phyloP scores from a whole-genome alignment of 1,140 invertebrate species.

The Sitobion miscanthi region DNA sequence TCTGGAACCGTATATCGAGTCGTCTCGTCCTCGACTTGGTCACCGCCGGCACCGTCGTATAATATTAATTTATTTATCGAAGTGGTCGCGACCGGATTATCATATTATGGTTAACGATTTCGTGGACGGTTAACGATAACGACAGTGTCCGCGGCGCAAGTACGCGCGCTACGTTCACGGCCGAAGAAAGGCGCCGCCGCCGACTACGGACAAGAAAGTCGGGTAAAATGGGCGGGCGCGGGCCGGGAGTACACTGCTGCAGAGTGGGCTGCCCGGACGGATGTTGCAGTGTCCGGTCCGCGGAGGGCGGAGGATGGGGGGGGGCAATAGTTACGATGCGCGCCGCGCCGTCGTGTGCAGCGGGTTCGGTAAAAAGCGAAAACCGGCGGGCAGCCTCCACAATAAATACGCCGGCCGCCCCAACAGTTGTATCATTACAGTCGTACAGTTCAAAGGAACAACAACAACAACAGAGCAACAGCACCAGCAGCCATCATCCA shows the following conservation, averaged over 20 bases:
- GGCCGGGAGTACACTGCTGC: not conserved
- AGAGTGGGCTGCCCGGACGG: not conserved
- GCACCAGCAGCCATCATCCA: not conserved
- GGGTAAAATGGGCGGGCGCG: not conserved
- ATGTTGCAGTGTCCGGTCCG: slow-evolving; percentile 51
- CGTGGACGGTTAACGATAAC: not conserved
- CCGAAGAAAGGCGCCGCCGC: slow-evolving; percentile 33
- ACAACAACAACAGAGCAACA: not conserved
- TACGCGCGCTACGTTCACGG: slow-evolving; percentile 23
- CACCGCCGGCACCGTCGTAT: too few relatives aligned
- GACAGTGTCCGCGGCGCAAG: not conserved
- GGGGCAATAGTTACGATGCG: not conserved
- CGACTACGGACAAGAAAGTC: slow-evolving; percentile 44
- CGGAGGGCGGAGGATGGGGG: not conserved
- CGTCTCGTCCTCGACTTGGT: not conserved
- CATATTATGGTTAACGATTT: not conserved
- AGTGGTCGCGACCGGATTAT: not conserved
- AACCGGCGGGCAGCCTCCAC: slow-evolving; percentile 31
- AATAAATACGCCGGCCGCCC: slow-evolving; percentile 53
- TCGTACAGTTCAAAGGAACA: slow-evolving; percentile 33
- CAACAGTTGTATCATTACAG: slow-evolving; percentile 23
- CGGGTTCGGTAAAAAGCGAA: slow-evolving; percentile 40
- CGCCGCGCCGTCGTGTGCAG: not conserved
- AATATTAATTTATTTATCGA: not conserved
- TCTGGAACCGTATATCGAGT: not conserved